These are phyloP conservation scores for Hippocampus kuda DNA, from an alignment of 2,797 vertebrate species.

Conservation along the genomic window DNA sequence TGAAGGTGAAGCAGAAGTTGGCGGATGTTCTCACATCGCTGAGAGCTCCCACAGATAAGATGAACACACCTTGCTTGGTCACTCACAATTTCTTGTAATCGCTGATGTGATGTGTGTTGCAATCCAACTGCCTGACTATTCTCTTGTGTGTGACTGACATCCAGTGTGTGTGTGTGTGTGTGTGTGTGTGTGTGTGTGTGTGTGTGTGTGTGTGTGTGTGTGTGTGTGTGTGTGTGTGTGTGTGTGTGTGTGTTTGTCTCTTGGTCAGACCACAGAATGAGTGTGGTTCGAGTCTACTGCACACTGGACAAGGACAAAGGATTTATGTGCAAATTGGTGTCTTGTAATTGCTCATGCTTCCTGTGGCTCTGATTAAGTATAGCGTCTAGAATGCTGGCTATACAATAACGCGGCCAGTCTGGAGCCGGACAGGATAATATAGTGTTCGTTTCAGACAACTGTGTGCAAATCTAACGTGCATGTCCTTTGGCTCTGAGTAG, in stretches of 20 bases:
- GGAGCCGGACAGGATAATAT: slow-evolving; percentile 30
- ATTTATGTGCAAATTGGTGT: slow-evolving; percentile 28
- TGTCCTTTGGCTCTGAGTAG: slow-evolving; percentile 11
- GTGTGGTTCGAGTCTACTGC: slow-evolving; percentile 13
- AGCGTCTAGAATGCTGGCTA: slow-evolving; percentile 33
- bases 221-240: not conserved
- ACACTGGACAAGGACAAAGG: slow-evolving; percentile 25
- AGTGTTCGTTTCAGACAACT: slow-evolving; percentile 25
- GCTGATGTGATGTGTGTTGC: slow-evolving; percentile 26
- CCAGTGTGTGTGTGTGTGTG: not conserved
- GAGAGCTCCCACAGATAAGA: slow-evolving; percentile 39
- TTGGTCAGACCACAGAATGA: slow-evolving; percentile 32
- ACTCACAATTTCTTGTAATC: slow-evolving; percentile 26
- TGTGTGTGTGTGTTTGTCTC: slow-evolving; percentile 7
- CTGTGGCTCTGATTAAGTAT: slow-evolving; percentile 34
- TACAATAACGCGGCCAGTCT: slow-evolving; percentile 38
- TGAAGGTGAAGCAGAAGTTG: slow-evolving; percentile 1
- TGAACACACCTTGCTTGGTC: slow-evolving; percentile 41
- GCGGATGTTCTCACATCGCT: slow-evolving; percentile 29
- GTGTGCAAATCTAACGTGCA: slow-evolving; percentile 14
- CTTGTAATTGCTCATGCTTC: slow-evolving; percentile 33
- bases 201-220: slow-evolving; percentile 4
- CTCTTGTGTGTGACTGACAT: not conserved
- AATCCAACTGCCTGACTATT: slow-evolving; percentile 22
- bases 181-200: slow-evolving; percentile 2